Percentiles rank a stretch among this genome's conserved stretches.
Evolutionary conservation across 2,113 vertebrate species (phyloP).

Genomic region (Helogale parvula): DNA sequence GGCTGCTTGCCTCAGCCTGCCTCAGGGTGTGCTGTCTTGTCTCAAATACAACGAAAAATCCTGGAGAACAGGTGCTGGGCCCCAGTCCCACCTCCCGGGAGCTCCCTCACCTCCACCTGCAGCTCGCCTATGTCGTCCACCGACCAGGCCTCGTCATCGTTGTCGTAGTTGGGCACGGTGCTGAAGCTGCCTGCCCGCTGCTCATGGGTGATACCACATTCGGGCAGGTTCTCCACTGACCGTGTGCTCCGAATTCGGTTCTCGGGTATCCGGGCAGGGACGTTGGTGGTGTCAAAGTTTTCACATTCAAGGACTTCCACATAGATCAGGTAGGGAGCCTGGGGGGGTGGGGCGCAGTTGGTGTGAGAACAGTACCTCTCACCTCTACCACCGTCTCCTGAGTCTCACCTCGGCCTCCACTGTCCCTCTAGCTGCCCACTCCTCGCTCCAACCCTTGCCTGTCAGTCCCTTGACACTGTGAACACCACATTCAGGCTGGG

Average conservation of each 20-base stretch:
- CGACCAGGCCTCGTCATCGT: conserved; percentile 97
- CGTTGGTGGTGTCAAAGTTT: conserved; percentile 94
- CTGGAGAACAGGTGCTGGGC: background rate
- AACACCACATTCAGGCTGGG: background rate
- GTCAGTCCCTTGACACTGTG: background rate
- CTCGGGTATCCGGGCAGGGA: conserved; percentile 95
- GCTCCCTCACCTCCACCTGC: conserved; percentile 93
- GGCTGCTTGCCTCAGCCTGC: background rate
- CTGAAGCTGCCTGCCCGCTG: conserved; percentile 93
- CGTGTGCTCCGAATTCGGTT: conserved; percentile 96
- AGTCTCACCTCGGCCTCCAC: background rate
- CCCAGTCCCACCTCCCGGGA: background rate
- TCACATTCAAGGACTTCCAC: conserved; percentile 98
- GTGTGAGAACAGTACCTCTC: background rate
- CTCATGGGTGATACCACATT: conserved; percentile 91
- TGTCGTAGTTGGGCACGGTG: conserved; percentile 96
- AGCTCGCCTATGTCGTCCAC: conserved; percentile 97
- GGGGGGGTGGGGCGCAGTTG: background rate
- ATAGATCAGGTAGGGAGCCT: conserved; percentile 98
- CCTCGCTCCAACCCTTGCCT: background rate
- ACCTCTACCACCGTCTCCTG: background rate
- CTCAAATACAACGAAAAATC: background rate
- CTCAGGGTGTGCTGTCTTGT: background rate
- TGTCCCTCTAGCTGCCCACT: background rate
- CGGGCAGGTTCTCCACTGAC: conserved; percentile 96